Percentiles rank a stretch among this genome's conserved stretches.
phyloP scores from a whole-genome alignment of 2,888 invertebrate species.

The Cistogaster globosa region DNA sequence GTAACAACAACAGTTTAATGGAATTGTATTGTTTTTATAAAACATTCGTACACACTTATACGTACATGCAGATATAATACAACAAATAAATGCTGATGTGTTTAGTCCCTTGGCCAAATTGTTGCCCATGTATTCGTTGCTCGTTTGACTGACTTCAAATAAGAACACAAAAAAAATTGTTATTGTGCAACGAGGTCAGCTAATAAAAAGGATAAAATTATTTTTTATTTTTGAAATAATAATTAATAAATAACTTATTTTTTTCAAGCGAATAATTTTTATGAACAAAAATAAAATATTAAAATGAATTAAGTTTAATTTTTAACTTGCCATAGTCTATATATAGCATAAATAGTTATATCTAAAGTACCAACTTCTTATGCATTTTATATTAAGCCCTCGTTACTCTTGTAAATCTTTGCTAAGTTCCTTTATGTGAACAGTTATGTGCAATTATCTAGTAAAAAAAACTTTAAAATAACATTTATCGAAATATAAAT shows the following conservation, averaged over 20 bases:
- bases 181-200: not conserved
- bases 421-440: not conserved
- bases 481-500: not conserved
- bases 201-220: not conserved
- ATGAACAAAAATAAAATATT: not conserved
- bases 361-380: not conserved
- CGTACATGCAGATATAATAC: not conserved
- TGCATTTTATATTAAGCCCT: not conserved
- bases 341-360: too few relatives aligned
- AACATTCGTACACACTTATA: not conserved
- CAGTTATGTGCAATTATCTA: conserved; percentile 14
- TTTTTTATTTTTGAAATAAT: not conserved
- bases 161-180: not conserved
- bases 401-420: not conserved
- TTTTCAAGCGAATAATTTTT: not conserved
- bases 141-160: conserved; percentile 32
- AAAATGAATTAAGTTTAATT: not conserved
- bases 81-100: conserved; percentile 53
- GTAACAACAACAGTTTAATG: conserved; percentile 14
- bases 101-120: conserved; percentile 44
- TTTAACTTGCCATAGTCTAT: too few relatives aligned
- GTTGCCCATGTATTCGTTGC: conserved; percentile 25
- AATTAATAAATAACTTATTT: not conserved
- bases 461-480: not conserved
- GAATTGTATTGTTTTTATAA: conserved; percentile 32